Evolutionary conservation across 2,888 invertebrate genomes (phyloP).

Genomic region (Heliconius aoede): DNA sequence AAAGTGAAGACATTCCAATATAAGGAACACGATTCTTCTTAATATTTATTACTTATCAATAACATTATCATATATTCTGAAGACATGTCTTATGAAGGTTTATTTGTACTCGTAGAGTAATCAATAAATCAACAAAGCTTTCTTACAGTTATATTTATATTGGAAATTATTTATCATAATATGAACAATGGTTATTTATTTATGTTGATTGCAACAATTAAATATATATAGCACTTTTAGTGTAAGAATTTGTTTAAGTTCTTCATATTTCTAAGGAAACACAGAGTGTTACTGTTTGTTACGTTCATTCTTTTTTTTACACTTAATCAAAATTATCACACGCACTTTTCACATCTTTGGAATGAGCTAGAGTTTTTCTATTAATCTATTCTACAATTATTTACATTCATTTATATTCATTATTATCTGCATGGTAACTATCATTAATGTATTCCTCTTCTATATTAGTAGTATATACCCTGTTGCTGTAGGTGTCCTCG

Average conservation of each 20-base stretch:
- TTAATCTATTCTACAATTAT: conserved; percentile 56
- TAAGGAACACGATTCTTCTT: conserved; percentile 14
- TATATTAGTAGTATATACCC: conserved; percentile 76
- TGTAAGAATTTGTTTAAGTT: conserved; percentile 45
- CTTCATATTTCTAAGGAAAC: conserved; percentile 35
- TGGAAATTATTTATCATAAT: conserved; percentile 25
- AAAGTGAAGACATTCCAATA: conserved; percentile 30
- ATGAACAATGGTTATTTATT: conserved; percentile 21
- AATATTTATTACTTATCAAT: conserved; percentile 20
- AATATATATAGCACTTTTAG: conserved; percentile 39
- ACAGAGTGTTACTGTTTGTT: conserved; percentile 24
- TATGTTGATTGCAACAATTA: conserved; percentile 27
- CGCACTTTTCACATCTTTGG: conserved; percentile 68
- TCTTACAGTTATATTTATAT: conserved; percentile 16
- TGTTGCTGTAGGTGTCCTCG: conserved; percentile 72
- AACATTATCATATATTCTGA: conserved; percentile 4
- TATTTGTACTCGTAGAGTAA: conserved; percentile 8
- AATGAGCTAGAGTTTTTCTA: conserved; percentile 68
- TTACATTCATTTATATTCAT: conserved; percentile 67
- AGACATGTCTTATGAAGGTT: conserved; percentile 20
- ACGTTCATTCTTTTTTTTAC: conserved; percentile 57
- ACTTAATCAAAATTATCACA: conserved; percentile 55
- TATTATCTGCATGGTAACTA: conserved; percentile 60
- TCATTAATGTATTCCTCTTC: conserved; percentile 65
- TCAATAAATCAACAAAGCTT: conserved; percentile 21